These are phyloP conservation scores for Drosophila busckii DNA, from an alignment of 1,140 invertebrate genomes.

Conservation along the genomic window DNA sequence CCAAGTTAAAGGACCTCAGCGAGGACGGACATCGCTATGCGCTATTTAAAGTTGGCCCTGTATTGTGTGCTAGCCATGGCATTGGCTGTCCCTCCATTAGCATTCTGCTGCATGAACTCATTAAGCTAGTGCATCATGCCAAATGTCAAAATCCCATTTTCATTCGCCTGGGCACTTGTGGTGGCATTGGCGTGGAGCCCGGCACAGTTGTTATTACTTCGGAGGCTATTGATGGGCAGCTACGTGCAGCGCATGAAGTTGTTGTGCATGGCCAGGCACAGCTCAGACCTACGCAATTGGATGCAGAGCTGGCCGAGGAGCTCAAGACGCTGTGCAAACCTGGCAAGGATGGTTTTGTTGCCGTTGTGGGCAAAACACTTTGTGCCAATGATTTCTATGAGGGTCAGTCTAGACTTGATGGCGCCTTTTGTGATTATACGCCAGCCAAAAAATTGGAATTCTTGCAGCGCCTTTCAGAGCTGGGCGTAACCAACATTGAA, in stretches of 20 bases:
- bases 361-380: conserved; percentile 92
- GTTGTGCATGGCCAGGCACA: conserved; percentile 73
- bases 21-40: conserved; percentile 34
- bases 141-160: conserved; percentile 85
- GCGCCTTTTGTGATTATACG: conserved; percentile 96
- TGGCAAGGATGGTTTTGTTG: conserved; percentile 87
- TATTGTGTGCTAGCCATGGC: conserved; percentile 83
- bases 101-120: conserved; percentile 88
- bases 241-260: conserved; percentile 83
- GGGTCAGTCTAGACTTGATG: conserved; percentile 88
- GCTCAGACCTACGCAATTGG: conserved; percentile 85
- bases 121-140: conserved; percentile 88
- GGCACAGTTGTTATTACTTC: conserved; percentile 86
- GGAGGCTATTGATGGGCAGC: conserved; percentile 82
- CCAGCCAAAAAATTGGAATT: conserved; percentile 92
- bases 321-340: conserved; percentile 82
- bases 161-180: conserved; percentile 87
- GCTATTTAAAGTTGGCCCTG: conserved; percentile 53
- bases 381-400: conserved; percentile 98
- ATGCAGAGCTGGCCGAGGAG: conserved; percentile 87
- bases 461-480: conserved; percentile 84
- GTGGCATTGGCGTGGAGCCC: conserved; percentile 85
- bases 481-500: conserved; percentile 96
- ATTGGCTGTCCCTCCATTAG: conserved; percentile 89
- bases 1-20: conserved; percentile 30